A percentile compares a stretch with the other conserved stretches of the same genome.
Conservation (phyloP, 2,113 vertebrate species). For the Rhombomys opimus region DNA sequence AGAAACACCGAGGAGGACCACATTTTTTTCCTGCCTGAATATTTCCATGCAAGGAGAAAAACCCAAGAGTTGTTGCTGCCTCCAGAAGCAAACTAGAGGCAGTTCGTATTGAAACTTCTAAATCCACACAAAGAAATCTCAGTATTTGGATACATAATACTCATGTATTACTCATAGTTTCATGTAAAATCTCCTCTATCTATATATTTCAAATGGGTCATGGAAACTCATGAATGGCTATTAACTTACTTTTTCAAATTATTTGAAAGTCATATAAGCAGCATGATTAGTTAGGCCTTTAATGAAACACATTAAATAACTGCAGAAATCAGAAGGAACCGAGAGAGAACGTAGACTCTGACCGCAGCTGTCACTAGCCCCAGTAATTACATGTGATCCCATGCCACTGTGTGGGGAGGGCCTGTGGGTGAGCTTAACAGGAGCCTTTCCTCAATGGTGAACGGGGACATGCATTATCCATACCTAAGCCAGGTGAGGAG, state of each 20-base stretch:
- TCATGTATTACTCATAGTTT: not conserved
- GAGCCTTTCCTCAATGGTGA: not conserved
- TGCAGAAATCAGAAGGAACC: not conserved
- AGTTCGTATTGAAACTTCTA: constrained; percentile 1
- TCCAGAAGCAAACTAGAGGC: not conserved
- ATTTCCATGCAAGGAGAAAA: not conserved
- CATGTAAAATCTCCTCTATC: not conserved
- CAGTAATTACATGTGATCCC: not conserved
- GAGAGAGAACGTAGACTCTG: not conserved
- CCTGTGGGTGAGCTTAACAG: not conserved
- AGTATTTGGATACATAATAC: not conserved
- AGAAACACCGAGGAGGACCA: not conserved
- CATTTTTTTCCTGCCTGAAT: not conserved
- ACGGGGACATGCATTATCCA: constrained; percentile 75
- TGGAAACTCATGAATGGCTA: not conserved
- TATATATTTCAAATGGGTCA: not conserved
- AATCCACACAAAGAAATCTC: not conserved
- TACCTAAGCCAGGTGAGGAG: constrained; percentile 90
- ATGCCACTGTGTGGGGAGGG: rapidly evolving
- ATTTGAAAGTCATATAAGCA: constrained; percentile 10
- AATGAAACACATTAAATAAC: constrained; percentile 50
- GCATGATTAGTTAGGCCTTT: constrained; percentile 27
- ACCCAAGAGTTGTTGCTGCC: constrained; percentile 1
- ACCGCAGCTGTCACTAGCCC: not conserved
- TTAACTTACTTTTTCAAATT: constrained; percentile 57